These are phyloP conservation scores for Sus scrofa DNA, from an alignment of 2,113 vertebrate genomes.

Conservation along the genomic window T2T-Sscrofa CM000817.6:110372001-110372500, in stretches of 20 bases:
- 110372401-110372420: conserved; percentile 45
- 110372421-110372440: conserved; percentile 47
- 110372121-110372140: conserved; percentile 43
- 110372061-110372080: not conserved
- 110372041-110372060: not conserved
- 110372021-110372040: conserved; percentile 27
- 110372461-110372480: conserved; percentile 52
- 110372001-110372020: conserved; percentile 7
- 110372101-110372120: conserved; percentile 37
- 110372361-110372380: conserved; percentile 46
- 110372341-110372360: conserved; percentile 37
- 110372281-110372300: conserved; percentile 22
- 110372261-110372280: conserved; percentile 29
- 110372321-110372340: conserved; percentile 56
- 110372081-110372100: not conserved
- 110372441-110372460: not conserved
- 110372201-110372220: conserved; percentile 18
- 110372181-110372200: conserved; percentile 14
- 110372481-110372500: conserved; percentile 11
- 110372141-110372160: conserved; percentile 11
- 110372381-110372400: conserved; percentile 50
- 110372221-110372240: not conserved
- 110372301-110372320: not conserved
- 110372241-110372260: not conserved
- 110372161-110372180: conserved; percentile 40